These are phyloP conservation scores for Orchesella cincta DNA, from an alignment of 1,140 invertebrate genomes.

Conservation along the genomic window DNA sequence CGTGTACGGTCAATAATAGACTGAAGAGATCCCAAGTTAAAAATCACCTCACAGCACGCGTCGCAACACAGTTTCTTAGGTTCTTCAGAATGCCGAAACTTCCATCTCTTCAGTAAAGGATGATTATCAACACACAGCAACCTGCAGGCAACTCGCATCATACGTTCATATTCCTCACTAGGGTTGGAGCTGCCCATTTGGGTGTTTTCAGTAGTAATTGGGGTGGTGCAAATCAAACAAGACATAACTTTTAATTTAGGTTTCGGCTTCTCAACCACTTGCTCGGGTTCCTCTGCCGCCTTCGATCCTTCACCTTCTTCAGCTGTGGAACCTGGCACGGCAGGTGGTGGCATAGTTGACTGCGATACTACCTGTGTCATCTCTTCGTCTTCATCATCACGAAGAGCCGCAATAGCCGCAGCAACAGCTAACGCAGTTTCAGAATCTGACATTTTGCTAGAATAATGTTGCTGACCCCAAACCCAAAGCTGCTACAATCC, in stretches of 20 bases:
- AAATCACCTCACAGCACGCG: slow-evolving; percentile 16
- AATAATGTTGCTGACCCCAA: no score
- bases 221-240: slow-evolving; percentile 1
- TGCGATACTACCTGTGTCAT: neutral
- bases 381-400: slow-evolving; percentile 11
- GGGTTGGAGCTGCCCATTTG: slow-evolving; percentile 4
- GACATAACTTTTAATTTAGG: slow-evolving; percentile 13
- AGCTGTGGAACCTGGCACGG: neutral
- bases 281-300: neutral
- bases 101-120: neutral
- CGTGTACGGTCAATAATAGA: slow-evolving; percentile 11
- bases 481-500: no score
- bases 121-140: slow-evolving; percentile 9
- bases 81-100: slow-evolving; percentile 14
- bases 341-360: neutral
- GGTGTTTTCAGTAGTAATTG: neutral
- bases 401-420: neutral
- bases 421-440: slow-evolving; percentile 12
- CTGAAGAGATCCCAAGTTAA: slow-evolving; percentile 15
- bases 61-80: slow-evolving; percentile 21
- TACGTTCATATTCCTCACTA: neutral
- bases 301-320: neutral
- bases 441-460: slow-evolving; percentile 18
- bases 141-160: slow-evolving; percentile 13
- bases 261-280: neutral